A percentile compares a stretch with the other conserved stretches of the same genome.
These are phyloP conservation scores for Eupithecia insigniata DNA, from an alignment of 2,888 invertebrate species.

Conservation along the genomic window DNA sequence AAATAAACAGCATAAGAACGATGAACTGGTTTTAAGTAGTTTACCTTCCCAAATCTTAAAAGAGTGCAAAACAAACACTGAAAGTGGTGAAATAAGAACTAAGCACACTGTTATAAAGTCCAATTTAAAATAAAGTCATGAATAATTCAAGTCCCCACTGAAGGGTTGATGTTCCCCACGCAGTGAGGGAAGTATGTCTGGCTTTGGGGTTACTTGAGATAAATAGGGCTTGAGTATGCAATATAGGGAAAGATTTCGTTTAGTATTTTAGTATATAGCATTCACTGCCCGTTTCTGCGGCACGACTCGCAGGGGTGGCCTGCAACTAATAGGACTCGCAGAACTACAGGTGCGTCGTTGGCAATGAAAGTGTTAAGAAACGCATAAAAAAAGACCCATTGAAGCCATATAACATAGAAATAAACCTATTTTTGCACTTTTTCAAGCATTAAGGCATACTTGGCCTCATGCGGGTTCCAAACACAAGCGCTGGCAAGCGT, in stretches of 20 bases:
- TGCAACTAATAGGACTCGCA: too few relatives aligned
- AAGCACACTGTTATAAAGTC: slow-evolving; percentile 43
- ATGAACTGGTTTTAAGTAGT: background rate
- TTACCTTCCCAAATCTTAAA: background rate
- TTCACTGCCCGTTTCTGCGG: too few relatives aligned
- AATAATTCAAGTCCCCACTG: slow-evolving; percentile 65
- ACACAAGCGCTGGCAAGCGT: too few relatives aligned
- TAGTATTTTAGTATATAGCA: too few relatives aligned
- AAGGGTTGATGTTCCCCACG: slow-evolving; percentile 67
- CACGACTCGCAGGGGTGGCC: too few relatives aligned
- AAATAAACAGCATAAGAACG: background rate
- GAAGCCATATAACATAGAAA: background rate
- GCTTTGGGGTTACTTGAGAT: slow-evolving; percentile 45
- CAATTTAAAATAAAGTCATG: slow-evolving; percentile 63
- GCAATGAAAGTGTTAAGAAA: background rate
- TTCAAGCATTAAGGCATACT: too few relatives aligned
- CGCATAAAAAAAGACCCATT: background rate
- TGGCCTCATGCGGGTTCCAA: too few relatives aligned
- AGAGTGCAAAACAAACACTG: background rate
- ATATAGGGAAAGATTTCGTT: too few relatives aligned
- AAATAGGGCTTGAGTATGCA: background rate
- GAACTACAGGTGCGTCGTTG: too few relatives aligned
- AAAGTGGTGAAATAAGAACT: slow-evolving; percentile 45
- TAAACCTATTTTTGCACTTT: too few relatives aligned
- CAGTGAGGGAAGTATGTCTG: slow-evolving; percentile 58